phyloP scores from a whole-genome alignment of 1,140 invertebrate genomes.

The Phenacoccus solenopsis region DNA sequence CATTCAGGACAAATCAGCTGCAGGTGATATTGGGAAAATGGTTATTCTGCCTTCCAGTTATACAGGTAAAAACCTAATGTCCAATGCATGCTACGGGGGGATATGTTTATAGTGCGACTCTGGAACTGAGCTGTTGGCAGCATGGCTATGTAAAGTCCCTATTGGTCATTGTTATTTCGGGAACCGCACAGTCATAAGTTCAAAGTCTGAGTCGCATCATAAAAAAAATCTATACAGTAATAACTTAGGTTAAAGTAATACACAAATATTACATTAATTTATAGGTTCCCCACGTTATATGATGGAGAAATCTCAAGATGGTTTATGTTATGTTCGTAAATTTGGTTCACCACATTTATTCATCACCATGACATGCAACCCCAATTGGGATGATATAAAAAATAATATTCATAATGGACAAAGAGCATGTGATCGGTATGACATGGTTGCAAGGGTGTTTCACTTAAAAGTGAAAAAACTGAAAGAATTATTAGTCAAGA shows the following conservation, averaged over 20 bases:
- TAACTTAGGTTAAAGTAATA: no score
- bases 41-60: slow-evolving; percentile 36
- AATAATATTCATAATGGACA: background rate
- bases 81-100: no score
- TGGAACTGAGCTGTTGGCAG: no score
- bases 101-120: no score
- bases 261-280: no score
- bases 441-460: slow-evolving; percentile 33
- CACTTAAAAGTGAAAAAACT: slow-evolving; percentile 34
- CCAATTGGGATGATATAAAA: slow-evolving; percentile 18
- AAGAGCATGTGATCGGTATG: slow-evolving; percentile 23
- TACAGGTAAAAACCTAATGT: no score
- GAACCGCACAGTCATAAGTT: no score
- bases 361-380: slow-evolving; percentile 27
- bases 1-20: background rate
- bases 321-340: slow-evolving; percentile 32
- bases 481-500: slow-evolving; percentile 30
- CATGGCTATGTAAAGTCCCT: no score
- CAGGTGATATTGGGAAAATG: slow-evolving; percentile 14
- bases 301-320: slow-evolving; percentile 36
- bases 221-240: no score
- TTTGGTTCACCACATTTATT: slow-evolving; percentile 32
- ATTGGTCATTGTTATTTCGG: no score
- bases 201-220: no score
- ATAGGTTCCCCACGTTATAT: slow-evolving; percentile 34